Evolutionary conservation across 2,113 vertebrate genomes (phyloP), one percentile per base, ranked within the genome.

Genomic region (Malurus cyaneus): DNA sequence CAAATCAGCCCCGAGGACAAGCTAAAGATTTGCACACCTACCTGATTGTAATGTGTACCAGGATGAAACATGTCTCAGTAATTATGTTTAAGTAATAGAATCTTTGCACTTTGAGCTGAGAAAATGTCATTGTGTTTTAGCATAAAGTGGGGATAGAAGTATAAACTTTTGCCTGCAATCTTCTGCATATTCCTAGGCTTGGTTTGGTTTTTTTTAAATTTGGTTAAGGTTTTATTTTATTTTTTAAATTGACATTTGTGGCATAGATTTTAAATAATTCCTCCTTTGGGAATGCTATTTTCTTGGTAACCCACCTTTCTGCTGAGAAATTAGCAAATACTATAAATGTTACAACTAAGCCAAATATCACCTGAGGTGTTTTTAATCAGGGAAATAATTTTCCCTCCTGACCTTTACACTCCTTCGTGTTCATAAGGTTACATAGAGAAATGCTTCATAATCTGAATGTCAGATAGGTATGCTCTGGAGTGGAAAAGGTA

Each of bases 271-370:
- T 77, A 81, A 83, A 52, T 46, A 89, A 89, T 39, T 74, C 16
- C 21, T 80, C 46, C 54, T 77, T 59, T 47, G 54, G 32, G 32
- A 93, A 85, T 29, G 25, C 34, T 47, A 3, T 89, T 89, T 91
- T 80, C 80, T 50, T 57, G 18, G 57, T 52, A 87, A 54, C 28
- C 67, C 52, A 93, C 57, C 49, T 79, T 94, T 86, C 60, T 70
- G 13, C 39, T 24, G 29, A 84, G 86, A 93, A 56, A 91, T 76
- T 85, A 91, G 78, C 91, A 96, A 96, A 94, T 79, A 85, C 28
- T 80, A 61, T 60, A 97, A 94, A 94, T 91, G 67, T 91, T 93
- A 85, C 91, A 71, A 86, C 61, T 90, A 93, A 96, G 89, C 77
- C 86, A 88, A 93, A 79, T 84, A 80, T 59, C 46, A 85, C 46